Evolutionary conservation across 1,140 invertebrate species (phyloP).

Genomic region (honey bee (Apis mellifera)): DNA sequence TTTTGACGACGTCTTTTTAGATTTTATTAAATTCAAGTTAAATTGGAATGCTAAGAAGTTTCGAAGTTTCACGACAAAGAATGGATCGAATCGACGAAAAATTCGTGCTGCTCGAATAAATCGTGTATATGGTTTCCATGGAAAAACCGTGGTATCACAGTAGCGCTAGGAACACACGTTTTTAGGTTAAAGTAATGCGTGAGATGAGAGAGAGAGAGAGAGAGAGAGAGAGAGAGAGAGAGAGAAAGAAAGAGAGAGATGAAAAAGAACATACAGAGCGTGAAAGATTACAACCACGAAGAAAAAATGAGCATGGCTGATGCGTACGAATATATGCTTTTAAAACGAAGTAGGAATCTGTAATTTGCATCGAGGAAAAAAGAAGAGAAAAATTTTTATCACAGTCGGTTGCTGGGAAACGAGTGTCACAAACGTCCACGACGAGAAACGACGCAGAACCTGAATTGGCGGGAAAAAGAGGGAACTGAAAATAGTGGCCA

Average conservation of each 20-base stretch:
- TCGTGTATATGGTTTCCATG: slow-evolving; percentile 55
- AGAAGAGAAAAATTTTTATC: slow-evolving; percentile 47
- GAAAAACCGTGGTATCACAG: slow-evolving; percentile 57
- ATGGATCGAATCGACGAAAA: slow-evolving; percentile 11
- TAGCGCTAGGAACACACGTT: slow-evolving; percentile 59
- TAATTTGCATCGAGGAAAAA: slow-evolving; percentile 47
- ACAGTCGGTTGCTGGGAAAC: slow-evolving; percentile 38
- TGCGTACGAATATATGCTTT: slow-evolving; percentile 54
- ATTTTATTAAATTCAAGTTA: neutral
- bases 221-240: too few relatives aligned
- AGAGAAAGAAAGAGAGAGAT: too few relatives aligned
- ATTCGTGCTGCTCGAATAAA: slow-evolving; percentile 24
- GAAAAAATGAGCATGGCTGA: neutral
- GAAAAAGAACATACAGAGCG: neutral
- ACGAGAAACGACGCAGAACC: slow-evolving; percentile 47
- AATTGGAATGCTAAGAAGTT: neutral
- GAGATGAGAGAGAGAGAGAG: neutral
- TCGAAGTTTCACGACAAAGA: neutral
- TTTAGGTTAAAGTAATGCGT: slow-evolving; percentile 42
- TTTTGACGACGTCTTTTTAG: neutral
- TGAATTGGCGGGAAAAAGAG: slow-evolving; percentile 28
- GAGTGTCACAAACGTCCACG: slow-evolving; percentile 53
- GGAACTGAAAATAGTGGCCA: neutral
- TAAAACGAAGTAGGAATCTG: slow-evolving; percentile 53
- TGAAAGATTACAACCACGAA: neutral